Evolutionary conservation across 2,113 vertebrate genomes (phyloP).

Genomic region (Tragelaphus buxtoni): DNA sequence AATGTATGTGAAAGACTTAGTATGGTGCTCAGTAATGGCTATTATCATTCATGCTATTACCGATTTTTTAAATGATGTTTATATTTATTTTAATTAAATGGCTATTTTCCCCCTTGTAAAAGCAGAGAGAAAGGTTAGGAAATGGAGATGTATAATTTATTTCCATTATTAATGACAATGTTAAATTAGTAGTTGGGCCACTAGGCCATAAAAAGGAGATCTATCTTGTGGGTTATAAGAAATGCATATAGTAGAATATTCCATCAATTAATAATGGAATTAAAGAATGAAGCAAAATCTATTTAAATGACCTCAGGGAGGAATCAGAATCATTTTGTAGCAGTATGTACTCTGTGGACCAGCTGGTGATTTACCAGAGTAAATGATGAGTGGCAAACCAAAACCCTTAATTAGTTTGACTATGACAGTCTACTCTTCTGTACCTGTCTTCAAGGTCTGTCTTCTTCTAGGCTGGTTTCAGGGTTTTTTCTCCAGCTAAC

Average conservation of each 20-base stretch:
- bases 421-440: not conserved
- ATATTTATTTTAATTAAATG: conserved; percentile 19
- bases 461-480: not conserved
- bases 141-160: conserved; percentile 5
- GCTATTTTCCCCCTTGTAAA: not conserved
- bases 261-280: conserved; percentile 31
- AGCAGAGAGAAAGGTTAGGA: not conserved
- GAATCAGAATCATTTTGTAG: not conserved
- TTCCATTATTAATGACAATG: conserved; percentile 30
- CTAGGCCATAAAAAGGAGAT: conserved; percentile 28
- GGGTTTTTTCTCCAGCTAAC: not conserved
- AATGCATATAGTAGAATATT: not conserved
- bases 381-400: not conserved
- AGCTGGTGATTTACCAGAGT: not conserved
- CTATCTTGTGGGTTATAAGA: not conserved
- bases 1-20: not conserved
- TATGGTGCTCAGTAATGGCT: not conserved
- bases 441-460: not conserved
- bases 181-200: conserved; percentile 35
- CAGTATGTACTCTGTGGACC: not conserved
- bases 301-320: conserved; percentile 22
- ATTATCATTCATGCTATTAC: not conserved
- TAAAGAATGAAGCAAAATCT: conserved; percentile 33
- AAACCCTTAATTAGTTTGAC: not conserved
- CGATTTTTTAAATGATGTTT: conserved; percentile 15